phyloP scores from a whole-genome alignment of 2,113 vertebrate species.

The Mungos mungo region DNA sequence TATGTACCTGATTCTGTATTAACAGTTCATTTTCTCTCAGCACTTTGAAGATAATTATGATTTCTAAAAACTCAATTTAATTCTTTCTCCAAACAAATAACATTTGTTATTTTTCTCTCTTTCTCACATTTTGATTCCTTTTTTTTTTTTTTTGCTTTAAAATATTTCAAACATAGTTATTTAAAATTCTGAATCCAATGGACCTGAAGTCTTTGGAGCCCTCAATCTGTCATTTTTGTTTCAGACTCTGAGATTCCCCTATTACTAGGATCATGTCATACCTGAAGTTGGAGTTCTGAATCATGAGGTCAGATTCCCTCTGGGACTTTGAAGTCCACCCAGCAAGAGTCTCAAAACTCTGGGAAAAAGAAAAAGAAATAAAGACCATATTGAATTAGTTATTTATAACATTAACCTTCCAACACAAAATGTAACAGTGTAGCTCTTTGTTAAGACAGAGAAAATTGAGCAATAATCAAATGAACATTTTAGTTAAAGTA shows the following conservation, averaged over 20 bases:
- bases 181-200: background rate
- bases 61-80: background rate
- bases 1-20: background rate
- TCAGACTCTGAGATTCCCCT: background rate
- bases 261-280: background rate
- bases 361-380: background rate
- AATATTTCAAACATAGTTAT: background rate
- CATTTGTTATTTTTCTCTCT: background rate
- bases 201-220: background rate
- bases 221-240: background rate
- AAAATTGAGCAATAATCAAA: background rate
- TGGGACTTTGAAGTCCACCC: background rate
- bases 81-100: background rate
- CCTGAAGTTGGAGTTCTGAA: background rate
- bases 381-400: background rate
- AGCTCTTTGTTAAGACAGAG: background rate
- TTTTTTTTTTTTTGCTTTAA: background rate
- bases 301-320: background rate
- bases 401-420: conserved; percentile 18
- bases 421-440: background rate
- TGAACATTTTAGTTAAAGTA: conserved; percentile 10
- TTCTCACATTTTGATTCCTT: background rate
- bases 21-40: background rate
- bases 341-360: background rate
- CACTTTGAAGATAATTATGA: background rate